A percentile compares a stretch with the other conserved stretches of the same genome.
Conservation (phyloP, 64 coral and sea anemone species). For the Dendronephthya gigantea region DNA sequence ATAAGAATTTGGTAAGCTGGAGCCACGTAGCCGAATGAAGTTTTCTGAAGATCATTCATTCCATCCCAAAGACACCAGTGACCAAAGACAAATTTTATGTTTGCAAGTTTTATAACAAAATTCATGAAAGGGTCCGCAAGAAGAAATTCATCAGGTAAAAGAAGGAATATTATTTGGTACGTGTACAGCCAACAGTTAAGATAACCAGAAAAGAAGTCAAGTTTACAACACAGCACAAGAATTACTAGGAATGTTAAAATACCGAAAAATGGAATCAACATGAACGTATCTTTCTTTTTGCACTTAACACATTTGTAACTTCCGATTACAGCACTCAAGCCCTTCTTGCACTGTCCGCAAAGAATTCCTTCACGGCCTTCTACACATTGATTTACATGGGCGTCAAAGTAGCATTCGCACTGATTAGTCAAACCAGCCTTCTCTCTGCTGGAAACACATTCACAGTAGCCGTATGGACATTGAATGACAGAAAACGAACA, state of each 20-base stretch:
- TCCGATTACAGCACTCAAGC: neutral
- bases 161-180: neutral
- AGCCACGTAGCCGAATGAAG: neutral
- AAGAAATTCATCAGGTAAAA: neutral
- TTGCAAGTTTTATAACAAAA: neutral
- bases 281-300: neutral
- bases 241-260: neutral
- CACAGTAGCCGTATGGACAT: neutral
- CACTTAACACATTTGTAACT: neutral
- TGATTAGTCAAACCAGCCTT: neutral
- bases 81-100: neutral
- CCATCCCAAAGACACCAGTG: neutral
- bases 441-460: neutral
- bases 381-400: neutral
- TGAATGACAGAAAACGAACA: neutral
- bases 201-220: neutral
- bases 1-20: neutral
- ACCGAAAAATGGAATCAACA: neutral
- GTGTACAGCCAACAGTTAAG: neutral
- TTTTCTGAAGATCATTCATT: neutral
- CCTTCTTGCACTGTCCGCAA: neutral
- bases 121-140: neutral
- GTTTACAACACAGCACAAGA: neutral
- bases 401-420: neutral
- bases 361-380: neutral